Conservation (phyloP, 2,888 invertebrate genomes). For the Cremastobaeus sp. region DNA sequence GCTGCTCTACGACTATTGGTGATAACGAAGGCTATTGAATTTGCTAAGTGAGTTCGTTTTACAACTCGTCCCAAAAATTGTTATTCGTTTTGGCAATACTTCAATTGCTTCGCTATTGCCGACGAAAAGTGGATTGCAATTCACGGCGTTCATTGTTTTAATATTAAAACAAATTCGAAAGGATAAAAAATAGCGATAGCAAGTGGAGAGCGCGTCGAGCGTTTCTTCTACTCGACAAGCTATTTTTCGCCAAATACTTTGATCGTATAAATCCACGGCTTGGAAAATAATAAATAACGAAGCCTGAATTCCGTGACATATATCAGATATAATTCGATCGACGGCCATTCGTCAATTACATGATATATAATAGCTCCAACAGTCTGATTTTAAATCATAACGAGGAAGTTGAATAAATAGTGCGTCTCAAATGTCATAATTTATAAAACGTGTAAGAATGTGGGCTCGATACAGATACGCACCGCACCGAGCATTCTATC, state of each 20-base stretch:
- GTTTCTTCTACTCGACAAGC: no score
- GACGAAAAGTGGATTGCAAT: conserved; percentile 52
- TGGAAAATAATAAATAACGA: no score
- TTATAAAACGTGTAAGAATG: conserved; percentile 56
- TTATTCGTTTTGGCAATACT: conserved; percentile 46
- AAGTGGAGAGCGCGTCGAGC: no score
- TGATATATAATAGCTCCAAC: conserved; percentile 22
- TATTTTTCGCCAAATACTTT: no score
- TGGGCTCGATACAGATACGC: conserved; percentile 32
- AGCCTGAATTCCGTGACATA: no score
- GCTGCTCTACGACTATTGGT: conserved; percentile 8
- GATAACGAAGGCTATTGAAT: conserved; percentile 65
- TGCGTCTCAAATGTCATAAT: conserved; percentile 40
- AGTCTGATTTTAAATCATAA: conserved; percentile 44
- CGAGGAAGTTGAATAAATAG: conserved; percentile 41
- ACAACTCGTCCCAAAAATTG: conserved; percentile 22
- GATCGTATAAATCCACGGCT: no score
- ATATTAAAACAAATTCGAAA: no score
- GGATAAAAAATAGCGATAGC: no score
- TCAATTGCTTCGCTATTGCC: conserved; percentile 47
- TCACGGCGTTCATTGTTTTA: conserved; percentile 1
- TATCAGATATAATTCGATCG: conserved; percentile 30
- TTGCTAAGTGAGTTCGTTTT: conserved; percentile 18
- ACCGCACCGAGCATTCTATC: conserved; percentile 44
- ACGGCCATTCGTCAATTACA: conserved; percentile 19